These are phyloP conservation scores for Tetramorium bicarinatum DNA, from an alignment of 2,888 invertebrate species.

Conservation along the genomic window DNA sequence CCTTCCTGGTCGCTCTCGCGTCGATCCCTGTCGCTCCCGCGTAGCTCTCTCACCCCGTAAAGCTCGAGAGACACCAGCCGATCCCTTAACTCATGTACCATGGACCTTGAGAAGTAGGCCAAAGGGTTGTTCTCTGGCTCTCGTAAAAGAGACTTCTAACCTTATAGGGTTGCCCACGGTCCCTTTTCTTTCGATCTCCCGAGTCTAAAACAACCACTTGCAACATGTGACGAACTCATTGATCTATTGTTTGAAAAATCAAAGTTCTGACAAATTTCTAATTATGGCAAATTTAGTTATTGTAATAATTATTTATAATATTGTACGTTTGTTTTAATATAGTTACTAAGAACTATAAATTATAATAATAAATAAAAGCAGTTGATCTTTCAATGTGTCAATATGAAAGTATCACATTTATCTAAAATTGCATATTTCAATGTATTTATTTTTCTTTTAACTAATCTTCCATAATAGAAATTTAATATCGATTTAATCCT, in stretches of 20 bases:
- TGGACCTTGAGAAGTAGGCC: slow-evolving; percentile 80
- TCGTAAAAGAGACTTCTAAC: slow-evolving; percentile 66
- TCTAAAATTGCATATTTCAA: not conserved
- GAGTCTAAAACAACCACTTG: slow-evolving; percentile 19
- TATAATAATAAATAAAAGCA: not conserved
- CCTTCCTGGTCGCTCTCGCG: slow-evolving; percentile 46
- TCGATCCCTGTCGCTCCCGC: slow-evolving; percentile 37
- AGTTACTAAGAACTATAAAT: not conserved
- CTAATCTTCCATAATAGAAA: not conserved
- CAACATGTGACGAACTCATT: not conserved
- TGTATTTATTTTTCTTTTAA: not conserved
- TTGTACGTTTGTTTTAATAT: not conserved
- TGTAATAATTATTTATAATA: not conserved
- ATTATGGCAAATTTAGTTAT: not conserved
- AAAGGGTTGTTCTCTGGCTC: slow-evolving; percentile 73
- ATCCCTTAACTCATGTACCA: slow-evolving; percentile 70
- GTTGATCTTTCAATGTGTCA: not conserved
- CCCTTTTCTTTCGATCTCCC: slow-evolving; percentile 61
- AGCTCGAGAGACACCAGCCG: slow-evolving; percentile 55
- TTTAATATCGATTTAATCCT: slow-evolving; percentile 3
- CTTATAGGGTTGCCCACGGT: slow-evolving; percentile 62
- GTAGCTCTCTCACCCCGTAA: slow-evolving; percentile 39
- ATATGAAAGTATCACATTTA: not conserved
- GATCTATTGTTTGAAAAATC: not conserved
- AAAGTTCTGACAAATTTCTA: not conserved